These are phyloP conservation scores for Coptodon rendalli DNA, from an alignment of 2,113 vertebrate genomes.

Conservation along the genomic window DNA sequence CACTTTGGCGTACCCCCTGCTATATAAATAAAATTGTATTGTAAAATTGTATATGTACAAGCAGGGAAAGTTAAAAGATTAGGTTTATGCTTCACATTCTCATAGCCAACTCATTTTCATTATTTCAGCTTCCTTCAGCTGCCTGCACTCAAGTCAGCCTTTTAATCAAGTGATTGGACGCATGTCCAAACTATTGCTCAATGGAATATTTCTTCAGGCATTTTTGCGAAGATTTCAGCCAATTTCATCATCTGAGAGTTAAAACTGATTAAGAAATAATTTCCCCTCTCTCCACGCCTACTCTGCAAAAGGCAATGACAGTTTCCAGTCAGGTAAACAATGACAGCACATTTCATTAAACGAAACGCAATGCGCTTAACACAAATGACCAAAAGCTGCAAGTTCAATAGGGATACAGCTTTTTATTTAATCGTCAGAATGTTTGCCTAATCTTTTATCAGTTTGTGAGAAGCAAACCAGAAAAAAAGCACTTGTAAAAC, in stretches of 20 bases:
- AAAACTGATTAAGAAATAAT: neutral
- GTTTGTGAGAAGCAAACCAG: neutral
- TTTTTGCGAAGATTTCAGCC: neutral
- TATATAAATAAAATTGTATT: neutral
- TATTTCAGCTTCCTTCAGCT: neutral
- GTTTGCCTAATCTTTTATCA: neutral
- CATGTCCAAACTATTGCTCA: neutral
- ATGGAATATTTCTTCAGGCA: neutral
- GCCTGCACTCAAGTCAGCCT: neutral
- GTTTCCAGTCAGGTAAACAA: neutral
- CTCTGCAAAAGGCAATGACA: neutral
- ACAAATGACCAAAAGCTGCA: neutral
- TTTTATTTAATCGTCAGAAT: neutral
- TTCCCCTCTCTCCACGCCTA: neutral
- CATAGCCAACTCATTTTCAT: neutral
- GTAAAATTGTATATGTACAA: accelerated
- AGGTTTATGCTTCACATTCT: neutral
- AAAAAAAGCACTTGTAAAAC: neutral
- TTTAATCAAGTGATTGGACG: neutral
- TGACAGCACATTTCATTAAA: neutral
- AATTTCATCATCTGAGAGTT: neutral
- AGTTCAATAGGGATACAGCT: neutral
- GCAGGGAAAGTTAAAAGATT: neutral
- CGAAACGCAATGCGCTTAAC: neutral
- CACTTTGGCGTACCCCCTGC: accelerated